Base-by-base conservation (phyloP, 2,888 invertebrate genomes). In the Conchocele bisecta region DNA sequence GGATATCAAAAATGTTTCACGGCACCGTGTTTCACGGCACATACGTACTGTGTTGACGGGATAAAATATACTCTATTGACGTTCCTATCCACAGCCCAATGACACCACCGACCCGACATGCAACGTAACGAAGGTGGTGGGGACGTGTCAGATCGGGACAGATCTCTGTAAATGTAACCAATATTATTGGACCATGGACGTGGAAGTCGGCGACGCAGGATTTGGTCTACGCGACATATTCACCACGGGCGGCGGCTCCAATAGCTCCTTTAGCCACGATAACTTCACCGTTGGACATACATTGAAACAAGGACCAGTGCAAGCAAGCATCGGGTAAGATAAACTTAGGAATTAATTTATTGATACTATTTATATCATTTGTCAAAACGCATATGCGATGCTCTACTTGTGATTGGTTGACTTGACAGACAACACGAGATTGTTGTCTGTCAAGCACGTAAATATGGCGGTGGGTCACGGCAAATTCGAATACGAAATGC, bases 111-210 rank as follows among this genome's bases (percentile, higher is more conserved):
- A 58, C 24, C 73, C 73, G 3, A 73, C 67, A 13, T 73, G 73
- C 35, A 73, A 63, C 26, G 39, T 73, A 15, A 63, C 63, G 1
- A 31, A 33, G 15, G 53, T 67, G 15, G 59, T 37, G 0, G 73
- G 73, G 6, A 46, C 53, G 3, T 73, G 73, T 46, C 58, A 67
- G 28, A 67, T 68, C 17, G 73, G 73, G 9, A 48, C 63, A 4
- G 73, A 73, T 41, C 64, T 67, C 22, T 73, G 73, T 37, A 59
- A 44, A 54, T 73, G 73, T 48, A 58, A 48, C n/a, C 63, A 73
- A 53, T 33, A 67, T 17, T 22, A 53, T 17, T 73, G 73, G 73
- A 66, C 63, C n/a, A 67, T 67, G 67, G 54, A 58, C 24, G 67
- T 73, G n/a, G 48, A 53, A 7, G 33, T 73, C 7, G 67, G 67